Conservation (phyloP, 2,888 invertebrate species). For the Ophion ellenae region DNA sequence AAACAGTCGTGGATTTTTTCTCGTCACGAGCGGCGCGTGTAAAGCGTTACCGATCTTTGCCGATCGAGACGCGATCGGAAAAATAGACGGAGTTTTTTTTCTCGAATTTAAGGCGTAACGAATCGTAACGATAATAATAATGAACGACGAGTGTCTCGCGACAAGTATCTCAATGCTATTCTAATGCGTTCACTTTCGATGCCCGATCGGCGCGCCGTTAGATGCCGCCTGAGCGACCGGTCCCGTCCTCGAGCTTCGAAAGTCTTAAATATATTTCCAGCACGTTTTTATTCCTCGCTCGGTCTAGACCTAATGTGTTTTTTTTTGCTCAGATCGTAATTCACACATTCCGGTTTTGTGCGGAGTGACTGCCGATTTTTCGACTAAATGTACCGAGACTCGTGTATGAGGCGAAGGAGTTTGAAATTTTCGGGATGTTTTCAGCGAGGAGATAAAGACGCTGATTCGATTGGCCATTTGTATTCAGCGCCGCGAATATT, state of each 20-base stretch:
- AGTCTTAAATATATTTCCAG: slow-evolving; percentile 64
- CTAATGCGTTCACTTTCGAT: slow-evolving; percentile 73
- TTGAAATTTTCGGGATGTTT: neutral
- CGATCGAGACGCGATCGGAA: slow-evolving; percentile 43
- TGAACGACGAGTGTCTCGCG: slow-evolving; percentile 5
- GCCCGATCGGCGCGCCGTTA: slow-evolving; percentile 49
- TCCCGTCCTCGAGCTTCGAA: slow-evolving; percentile 62
- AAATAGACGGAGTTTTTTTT: slow-evolving; percentile 3
- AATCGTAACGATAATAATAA: slow-evolving; percentile 17
- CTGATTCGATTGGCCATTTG: too few species aligned
- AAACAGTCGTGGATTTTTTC: neutral
- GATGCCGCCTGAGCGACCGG: slow-evolving; percentile 39
- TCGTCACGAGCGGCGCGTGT: neutral
- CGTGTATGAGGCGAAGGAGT: neutral
- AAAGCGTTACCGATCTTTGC: slow-evolving; percentile 36
- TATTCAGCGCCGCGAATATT: too few species aligned
- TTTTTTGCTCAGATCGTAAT: neutral
- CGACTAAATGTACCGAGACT: neutral
- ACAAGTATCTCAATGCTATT: slow-evolving; percentile 68
- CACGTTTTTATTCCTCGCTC: slow-evolving; percentile 65
- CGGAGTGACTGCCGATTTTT: neutral
- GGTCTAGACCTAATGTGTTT: slow-evolving; percentile 28
- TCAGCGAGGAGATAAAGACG: too few species aligned
- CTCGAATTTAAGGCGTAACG: neutral
- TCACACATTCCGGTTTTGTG: slow-evolving; percentile 3